These are phyloP conservation scores for Calameuta pallipes DNA, from an alignment of 2,888 invertebrate species.

Conservation along the genomic window DNA sequence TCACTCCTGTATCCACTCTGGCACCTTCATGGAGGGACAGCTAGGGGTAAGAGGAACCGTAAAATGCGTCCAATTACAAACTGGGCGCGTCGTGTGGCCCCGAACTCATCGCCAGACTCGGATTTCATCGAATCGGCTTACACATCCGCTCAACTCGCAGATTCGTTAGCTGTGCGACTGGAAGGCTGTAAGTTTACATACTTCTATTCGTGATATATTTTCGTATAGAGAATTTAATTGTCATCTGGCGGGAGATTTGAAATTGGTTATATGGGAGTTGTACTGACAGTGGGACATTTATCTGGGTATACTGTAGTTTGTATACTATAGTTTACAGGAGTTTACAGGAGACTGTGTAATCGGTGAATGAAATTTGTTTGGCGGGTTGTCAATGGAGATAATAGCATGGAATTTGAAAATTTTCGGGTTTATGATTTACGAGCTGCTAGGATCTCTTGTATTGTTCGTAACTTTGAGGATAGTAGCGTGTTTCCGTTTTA, in stretches of 20 bases:
- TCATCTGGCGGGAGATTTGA: neutral
- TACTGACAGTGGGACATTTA: neutral
- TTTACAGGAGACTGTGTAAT: neutral
- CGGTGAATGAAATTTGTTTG: neutral
- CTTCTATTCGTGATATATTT: neutral
- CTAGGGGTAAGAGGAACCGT: slow-evolving; percentile 42
- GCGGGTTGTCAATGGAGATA: neutral
- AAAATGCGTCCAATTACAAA: slow-evolving; percentile 48
- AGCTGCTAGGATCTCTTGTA: neutral
- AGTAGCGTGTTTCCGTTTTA: neutral
- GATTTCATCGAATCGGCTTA: slow-evolving; percentile 28
- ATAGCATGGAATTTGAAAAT: neutral
- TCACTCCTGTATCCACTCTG: neutral
- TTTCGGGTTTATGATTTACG: neutral
- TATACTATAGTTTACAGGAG: neutral
- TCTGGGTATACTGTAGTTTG: neutral
- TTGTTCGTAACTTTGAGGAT: neutral
- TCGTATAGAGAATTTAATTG: neutral
- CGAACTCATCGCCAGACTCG: slow-evolving; percentile 30
- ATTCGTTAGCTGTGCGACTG: neutral
- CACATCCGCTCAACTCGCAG: slow-evolving; percentile 15
- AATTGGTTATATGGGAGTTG: neutral
- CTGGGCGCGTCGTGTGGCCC: slow-evolving; percentile 33
- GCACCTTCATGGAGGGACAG: neutral
- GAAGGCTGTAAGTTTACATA: neutral